These are phyloP conservation scores for Phasianus colchicus DNA, from an alignment of 2,113 vertebrate genomes.

Conservation along the genomic window DNA sequence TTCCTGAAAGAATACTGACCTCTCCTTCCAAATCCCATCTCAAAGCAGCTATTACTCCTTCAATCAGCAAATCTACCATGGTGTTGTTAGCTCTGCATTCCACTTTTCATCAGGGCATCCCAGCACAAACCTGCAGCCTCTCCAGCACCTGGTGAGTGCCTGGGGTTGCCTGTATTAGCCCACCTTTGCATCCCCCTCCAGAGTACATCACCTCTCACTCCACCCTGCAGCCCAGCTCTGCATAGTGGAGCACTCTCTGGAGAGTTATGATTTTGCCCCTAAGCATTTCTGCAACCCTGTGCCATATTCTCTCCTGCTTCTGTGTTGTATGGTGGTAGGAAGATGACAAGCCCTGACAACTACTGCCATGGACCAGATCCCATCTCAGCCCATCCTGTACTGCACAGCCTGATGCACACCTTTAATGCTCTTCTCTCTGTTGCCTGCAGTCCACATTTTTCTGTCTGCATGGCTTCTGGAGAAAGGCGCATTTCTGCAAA, in stretches of 20 bases:
- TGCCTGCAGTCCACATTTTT: not conserved
- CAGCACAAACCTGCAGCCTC: not conserved
- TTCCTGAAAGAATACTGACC: not conserved
- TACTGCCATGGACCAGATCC: not conserved
- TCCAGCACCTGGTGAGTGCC: accelerated
- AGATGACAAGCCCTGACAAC: not conserved
- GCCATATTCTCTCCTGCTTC: not conserved
- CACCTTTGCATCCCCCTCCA: not conserved
- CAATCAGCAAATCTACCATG: not conserved
- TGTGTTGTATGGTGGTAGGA: not conserved
- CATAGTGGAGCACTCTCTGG: not conserved
- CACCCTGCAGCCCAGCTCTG: not conserved
- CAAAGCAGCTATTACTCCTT: not conserved
- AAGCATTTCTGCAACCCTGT: not conserved
- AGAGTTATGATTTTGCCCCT: not conserved
- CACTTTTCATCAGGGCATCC: not conserved
- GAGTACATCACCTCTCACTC: no score
- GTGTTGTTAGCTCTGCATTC: not conserved
- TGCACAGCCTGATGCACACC: not conserved
- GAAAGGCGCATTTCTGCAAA: not conserved
- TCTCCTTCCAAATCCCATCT: not conserved
- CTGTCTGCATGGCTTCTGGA: not conserved
- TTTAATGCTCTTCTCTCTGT: not conserved
- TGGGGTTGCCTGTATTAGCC: not conserved
- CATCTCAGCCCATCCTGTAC: not conserved